Evolutionary conservation across 53 echinoderm and acorn worm genomes (phyloP), one percentile per base, ranked within the genome.

Genomic region (Stichopus horrens): DNA sequence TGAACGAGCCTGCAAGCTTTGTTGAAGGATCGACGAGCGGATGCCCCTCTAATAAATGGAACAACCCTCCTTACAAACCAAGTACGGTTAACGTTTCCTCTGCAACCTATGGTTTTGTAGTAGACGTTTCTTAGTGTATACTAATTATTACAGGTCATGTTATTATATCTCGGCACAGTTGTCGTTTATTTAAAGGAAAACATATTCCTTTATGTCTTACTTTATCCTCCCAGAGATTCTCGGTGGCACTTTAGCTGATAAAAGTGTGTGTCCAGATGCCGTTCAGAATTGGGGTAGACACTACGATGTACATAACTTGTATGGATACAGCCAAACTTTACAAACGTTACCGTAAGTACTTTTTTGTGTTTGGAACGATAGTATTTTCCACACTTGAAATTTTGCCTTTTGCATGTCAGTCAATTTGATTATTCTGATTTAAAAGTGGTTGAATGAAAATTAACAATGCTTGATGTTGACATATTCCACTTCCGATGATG

Each of bases 1-100:
- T 95, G 95, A 95, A 95, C 76, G 95, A 95, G 76, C 93, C 93
- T 14, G 93, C 95, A 58, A 95, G 57, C 75, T 95, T 95, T 80
- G 95, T 93, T 21, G 74, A 83, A 74, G 95, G 95, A 6, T 95
- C 93, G 13, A 74, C 74, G 65, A 53, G 85, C 5, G 95, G 93
- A 10, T 95, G 95, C 55, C 19, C 71, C 8, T 67, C 83, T 5
- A 93, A 95, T 77, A 73, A 88, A 73, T 91, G 83, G 85, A 89
- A 95, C 51, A 22, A 83, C 16, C 93, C 95, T 9, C 93, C 95
- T 6, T 95, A 82, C 83, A 88, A 83, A 56, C 95, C 95, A 90
- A 82, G 95, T 93, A 85, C 91, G 92, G 53, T 55, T 9, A 75
- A 21, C 37, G 19, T 9, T 51, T 37, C 37, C 37, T 37, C 37